These are phyloP conservation scores for Muscina levida DNA, from an alignment of 2,888 invertebrate species.

Conservation along the genomic window DNA sequence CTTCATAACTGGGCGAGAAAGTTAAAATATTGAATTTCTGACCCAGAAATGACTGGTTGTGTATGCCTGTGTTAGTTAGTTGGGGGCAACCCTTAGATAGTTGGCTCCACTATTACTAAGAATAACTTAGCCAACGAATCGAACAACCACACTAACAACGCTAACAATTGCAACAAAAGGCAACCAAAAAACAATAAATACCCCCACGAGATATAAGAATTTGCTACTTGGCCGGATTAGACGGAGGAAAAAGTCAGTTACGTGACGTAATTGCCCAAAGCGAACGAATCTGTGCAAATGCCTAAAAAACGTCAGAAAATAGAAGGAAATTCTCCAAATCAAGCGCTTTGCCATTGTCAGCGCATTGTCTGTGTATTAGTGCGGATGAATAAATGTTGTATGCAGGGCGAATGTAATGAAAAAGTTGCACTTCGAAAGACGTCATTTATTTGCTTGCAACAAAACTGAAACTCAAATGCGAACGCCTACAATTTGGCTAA, in stretches of 20 bases:
- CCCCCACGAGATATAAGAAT: neutral
- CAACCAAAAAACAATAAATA: neutral
- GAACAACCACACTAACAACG: conserved; percentile 21
- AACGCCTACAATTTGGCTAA: conserved; percentile 55
- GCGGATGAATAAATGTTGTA: neutral
- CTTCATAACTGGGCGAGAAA: conserved; percentile 13
- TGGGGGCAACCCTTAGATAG: conserved; percentile 25
- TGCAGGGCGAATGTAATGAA: neutral
- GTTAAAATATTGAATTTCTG: neutral
- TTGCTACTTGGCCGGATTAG: neutral
- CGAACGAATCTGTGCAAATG: neutral
- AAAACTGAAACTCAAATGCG: conserved; percentile 20
- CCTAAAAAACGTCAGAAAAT: neutral
- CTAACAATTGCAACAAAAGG: no score
- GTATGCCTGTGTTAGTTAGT: conserved; percentile 5
- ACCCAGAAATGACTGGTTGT: conserved; percentile 29
- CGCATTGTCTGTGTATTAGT: neutral
- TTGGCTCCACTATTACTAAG: conserved; percentile 56
- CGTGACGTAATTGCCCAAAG: conserved; percentile 55
- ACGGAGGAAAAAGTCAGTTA: neutral
- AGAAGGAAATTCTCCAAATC: neutral
- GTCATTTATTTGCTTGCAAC: conserved; percentile 47
- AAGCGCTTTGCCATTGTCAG: no score
- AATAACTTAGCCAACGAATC: conserved; percentile 32
- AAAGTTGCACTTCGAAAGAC: conserved; percentile 39